Percentiles rank a stretch among this genome's conserved stretches.
These are phyloP conservation scores for Cybosia mesomella DNA, from an alignment of 2,888 invertebrate species.

Conservation along the genomic window DNA sequence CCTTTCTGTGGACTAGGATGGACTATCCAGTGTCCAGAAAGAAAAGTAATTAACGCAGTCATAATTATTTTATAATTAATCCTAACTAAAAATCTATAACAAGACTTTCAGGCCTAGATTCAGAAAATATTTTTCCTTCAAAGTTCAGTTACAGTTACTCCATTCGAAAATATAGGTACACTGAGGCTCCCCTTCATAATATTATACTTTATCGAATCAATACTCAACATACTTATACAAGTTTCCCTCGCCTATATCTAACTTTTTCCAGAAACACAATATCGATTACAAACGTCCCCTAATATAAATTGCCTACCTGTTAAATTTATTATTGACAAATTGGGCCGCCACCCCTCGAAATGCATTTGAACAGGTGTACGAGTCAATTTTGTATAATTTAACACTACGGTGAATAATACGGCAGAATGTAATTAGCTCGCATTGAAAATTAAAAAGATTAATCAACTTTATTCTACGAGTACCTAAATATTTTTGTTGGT, in stretches of 20 bases:
- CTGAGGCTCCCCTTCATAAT: background rate
- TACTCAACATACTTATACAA: background rate
- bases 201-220: background rate
- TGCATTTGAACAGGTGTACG: slow-evolving; percentile 44
- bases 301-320: slow-evolving; percentile 44
- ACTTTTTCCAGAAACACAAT: slow-evolving; percentile 25
- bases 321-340: slow-evolving; percentile 53
- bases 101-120: background rate
- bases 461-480: slow-evolving; percentile 7
- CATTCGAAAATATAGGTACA: background rate
- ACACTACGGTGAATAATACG: slow-evolving; percentile 7
- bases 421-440: slow-evolving; percentile 17
- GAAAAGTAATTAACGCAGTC: too few relatives aligned
- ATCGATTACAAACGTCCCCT: slow-evolving; percentile 47
- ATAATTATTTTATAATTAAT: too few relatives aligned
- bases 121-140: background rate
- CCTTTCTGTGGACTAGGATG: too few relatives aligned
- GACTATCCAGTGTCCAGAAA: too few relatives aligned
- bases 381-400: slow-evolving; percentile 30
- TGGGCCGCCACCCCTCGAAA: slow-evolving; percentile 39
- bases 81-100: too few relatives aligned
- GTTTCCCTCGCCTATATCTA: slow-evolving; percentile 11
- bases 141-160: background rate
- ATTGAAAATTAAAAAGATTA: slow-evolving; percentile 13
- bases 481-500: background rate